phyloP scores from a whole-genome alignment of 2,113 vertebrate genomes.

The Puffinus mauretanicus region DNA sequence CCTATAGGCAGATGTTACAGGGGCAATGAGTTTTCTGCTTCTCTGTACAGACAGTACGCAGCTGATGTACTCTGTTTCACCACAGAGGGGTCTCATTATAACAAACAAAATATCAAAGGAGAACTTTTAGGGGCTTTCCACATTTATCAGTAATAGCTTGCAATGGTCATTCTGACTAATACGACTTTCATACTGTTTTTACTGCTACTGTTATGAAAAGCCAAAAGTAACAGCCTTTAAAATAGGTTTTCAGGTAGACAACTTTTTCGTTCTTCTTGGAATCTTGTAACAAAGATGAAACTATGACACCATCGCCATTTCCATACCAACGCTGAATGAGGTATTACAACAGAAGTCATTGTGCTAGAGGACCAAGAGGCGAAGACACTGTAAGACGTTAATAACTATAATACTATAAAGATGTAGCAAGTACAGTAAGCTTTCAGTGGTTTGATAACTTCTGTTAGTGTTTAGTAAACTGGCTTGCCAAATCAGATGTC shows the following conservation, averaged over 20 bases:
- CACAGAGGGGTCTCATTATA: not conserved
- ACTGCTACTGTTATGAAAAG: not conserved
- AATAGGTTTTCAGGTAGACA: not conserved
- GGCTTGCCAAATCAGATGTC: not conserved
- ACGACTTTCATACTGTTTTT: not conserved
- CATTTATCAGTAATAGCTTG: not conserved
- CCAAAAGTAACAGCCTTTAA: not conserved
- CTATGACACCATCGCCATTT: fast-evolving
- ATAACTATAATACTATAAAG: not conserved
- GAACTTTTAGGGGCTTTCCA: not conserved
- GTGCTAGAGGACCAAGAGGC: not conserved
- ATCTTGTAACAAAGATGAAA: not conserved
- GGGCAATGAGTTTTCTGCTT: not conserved
- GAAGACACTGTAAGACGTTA: not conserved
- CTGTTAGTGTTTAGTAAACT: not conserved
- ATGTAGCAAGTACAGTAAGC: not conserved
- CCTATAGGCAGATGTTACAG: not conserved
- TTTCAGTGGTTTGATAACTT: not conserved
- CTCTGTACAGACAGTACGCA: not conserved
- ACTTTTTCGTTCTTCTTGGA: not conserved
- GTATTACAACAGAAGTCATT: not conserved
- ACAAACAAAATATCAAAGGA: not conserved
- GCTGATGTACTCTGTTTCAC: not conserved
- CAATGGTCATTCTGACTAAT: not conserved
- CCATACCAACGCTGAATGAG: not conserved